Evolutionary conservation across 1,140 invertebrate species (phyloP).

Genomic region (Eupeodes corollae): DNA sequence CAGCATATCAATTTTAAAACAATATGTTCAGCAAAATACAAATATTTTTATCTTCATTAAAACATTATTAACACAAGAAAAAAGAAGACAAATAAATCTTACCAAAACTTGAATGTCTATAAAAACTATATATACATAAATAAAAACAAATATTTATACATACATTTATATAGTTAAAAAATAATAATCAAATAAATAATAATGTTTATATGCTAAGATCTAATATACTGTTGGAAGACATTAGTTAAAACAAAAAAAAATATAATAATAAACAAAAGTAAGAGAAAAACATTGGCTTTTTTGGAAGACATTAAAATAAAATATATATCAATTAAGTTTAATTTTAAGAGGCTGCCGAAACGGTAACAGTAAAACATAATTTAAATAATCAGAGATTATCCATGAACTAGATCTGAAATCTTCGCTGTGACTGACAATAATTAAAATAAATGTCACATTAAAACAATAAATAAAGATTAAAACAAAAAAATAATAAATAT

Average conservation of each 20-base stretch:
- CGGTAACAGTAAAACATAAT: neutral
- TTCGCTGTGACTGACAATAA: constrained; percentile 37
- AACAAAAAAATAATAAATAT: constrained; percentile 5
- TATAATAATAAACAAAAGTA: constrained; percentile 19
- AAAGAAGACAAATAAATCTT: neutral
- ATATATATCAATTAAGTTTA: constrained; percentile 2
- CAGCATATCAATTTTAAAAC: constrained; percentile 34
- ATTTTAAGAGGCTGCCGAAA: constrained; percentile 4
- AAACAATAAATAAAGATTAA: constrained; percentile 14
- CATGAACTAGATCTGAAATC: constrained; percentile 7
- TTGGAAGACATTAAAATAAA: constrained; percentile 26
- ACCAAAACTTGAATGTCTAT: neutral
- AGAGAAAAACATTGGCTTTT: constrained; percentile 14
- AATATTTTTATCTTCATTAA: constrained; percentile 13
- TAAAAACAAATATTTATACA: constrained; percentile 9
- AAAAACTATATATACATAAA: constrained; percentile 13
- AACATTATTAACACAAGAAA: constrained; percentile 8
- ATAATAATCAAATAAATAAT: constrained; percentile 16
- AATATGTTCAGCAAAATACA: constrained; percentile 8
- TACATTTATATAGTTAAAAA: constrained; percentile 5
- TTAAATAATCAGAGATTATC: constrained; percentile 1
- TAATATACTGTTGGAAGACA: constrained; percentile 27
- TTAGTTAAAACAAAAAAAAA: constrained; percentile 19
- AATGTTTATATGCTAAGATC: constrained; percentile 18
- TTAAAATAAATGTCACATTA: too few species aligned